Percentiles rank a stretch among this genome's conserved stretches.
phyloP scores from a whole-genome alignment of 1,140 invertebrate genomes.

The Meteorus sp. region DNA sequence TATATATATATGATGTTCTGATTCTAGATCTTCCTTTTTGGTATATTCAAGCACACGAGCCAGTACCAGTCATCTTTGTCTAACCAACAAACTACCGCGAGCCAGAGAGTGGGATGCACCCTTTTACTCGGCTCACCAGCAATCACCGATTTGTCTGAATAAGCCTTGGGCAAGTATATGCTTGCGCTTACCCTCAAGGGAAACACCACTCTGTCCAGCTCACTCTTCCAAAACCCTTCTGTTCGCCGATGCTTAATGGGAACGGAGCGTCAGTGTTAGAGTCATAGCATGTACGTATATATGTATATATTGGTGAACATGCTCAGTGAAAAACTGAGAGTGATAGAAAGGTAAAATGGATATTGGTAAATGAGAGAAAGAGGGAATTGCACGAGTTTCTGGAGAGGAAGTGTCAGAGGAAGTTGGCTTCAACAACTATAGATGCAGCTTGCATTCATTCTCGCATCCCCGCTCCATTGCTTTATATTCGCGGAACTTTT shows the following conservation, averaged over 20 bases:
- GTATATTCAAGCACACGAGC: conserved; percentile 7
- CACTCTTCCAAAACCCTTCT: conserved; percentile 41
- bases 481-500: not conserved
- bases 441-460: not conserved
- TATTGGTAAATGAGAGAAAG: too few species aligned
- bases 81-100: conserved; percentile 26
- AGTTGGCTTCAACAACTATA: not conserved
- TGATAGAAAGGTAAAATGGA: too few species aligned
- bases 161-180: conserved; percentile 57
- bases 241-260: conserved; percentile 50
- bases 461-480: not conserved
- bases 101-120: conserved; percentile 33
- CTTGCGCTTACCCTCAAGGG: conserved; percentile 51
- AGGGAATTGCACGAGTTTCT: too few species aligned
- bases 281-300: not conserved
- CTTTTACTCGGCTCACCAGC: conserved; percentile 52
- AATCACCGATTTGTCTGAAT: conserved; percentile 59
- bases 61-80: not conserved
- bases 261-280: conserved; percentile 27
- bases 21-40: conserved; percentile 8
- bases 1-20: too few species aligned
- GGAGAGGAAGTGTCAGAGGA: not conserved
- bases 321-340: not conserved
- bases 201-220: conserved; percentile 44
- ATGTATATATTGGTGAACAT: not conserved